Percentiles rank a stretch among this genome's conserved stretches.
These are phyloP conservation scores for Scaptomyza pallida DNA, from an alignment of 1,140 invertebrate genomes.

Conservation along the genomic window DNA sequence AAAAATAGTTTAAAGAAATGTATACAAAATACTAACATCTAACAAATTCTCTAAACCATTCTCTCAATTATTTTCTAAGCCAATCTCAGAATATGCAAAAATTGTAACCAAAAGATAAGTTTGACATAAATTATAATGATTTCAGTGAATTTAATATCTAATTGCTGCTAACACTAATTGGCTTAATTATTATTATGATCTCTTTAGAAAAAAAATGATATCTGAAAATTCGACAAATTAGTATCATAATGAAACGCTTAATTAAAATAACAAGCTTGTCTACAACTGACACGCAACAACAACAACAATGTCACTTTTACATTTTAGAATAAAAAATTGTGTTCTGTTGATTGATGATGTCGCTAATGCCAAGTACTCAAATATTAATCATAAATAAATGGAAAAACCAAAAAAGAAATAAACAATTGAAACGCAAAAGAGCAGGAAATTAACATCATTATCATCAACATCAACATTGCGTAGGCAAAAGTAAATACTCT, in stretches of 20 bases:
- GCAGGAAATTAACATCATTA: constrained; percentile 45
- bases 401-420: constrained; percentile 1
- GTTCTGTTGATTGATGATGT: constrained; percentile 63
- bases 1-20: too few species aligned
- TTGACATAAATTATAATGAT: constrained; percentile 24
- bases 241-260: constrained; percentile 75
- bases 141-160: background rate
- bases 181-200: constrained; percentile 26
- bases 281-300: constrained; percentile 62
- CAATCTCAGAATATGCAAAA: too few species aligned
- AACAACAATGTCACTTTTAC: constrained; percentile 40
- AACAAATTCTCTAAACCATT: too few species aligned
- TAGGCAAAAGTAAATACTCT: constrained; percentile 18
- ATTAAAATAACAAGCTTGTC: constrained; percentile 75
- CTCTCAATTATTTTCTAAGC: too few species aligned
- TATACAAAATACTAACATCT: too few species aligned
- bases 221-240: constrained; percentile 75
- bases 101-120: constrained; percentile 8
- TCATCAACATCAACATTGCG: background rate
- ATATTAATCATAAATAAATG: constrained; percentile 34
- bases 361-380: constrained; percentile 46
- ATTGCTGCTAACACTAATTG: constrained; percentile 27
- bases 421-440: constrained; percentile 55
- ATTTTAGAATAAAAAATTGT: constrained; percentile 61
- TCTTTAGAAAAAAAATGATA: constrained; percentile 15